Evolutionary conservation across 2,888 invertebrate genomes (phyloP).

Genomic region (Platycnemis pennipes): DNA sequence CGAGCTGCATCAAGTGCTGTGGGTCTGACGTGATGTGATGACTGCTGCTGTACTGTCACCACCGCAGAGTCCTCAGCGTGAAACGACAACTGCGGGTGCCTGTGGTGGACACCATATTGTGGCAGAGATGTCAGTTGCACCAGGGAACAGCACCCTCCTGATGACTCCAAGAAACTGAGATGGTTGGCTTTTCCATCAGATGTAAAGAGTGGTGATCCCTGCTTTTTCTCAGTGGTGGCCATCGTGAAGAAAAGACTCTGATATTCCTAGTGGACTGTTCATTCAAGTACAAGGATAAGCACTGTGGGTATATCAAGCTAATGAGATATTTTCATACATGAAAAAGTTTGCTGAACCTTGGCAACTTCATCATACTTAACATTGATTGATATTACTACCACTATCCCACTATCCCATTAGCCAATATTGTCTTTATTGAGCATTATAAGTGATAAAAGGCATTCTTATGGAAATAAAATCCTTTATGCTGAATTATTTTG

Average conservation of each 20-base stretch:
- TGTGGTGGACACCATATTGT: conserved; percentile 78
- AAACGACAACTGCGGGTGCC: conserved; percentile 77
- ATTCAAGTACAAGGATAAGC: conserved; percentile 49
- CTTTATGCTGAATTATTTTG: background rate
- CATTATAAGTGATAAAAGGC: conserved; percentile 41
- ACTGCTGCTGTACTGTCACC: conserved; percentile 56
- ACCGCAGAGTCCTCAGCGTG: conserved; percentile 82
- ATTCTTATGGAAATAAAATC: conserved; percentile 43
- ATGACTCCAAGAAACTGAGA: conserved; percentile 79
- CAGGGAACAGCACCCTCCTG: conserved; percentile 79
- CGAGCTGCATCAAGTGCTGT: conserved; percentile 62
- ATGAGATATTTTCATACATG: conserved; percentile 59
- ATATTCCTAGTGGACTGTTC: conserved; percentile 49
- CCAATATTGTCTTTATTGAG: conserved; percentile 30
- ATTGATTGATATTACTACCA: conserved; percentile 33
- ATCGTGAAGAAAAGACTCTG: conserved; percentile 57
- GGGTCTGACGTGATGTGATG: conserved; percentile 66
- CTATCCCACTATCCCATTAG: background rate
- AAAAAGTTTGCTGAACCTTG: conserved; percentile 47
- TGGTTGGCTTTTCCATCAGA: conserved; percentile 20
- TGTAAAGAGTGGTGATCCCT: conserved; percentile 48
- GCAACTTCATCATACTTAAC: conserved; percentile 41
- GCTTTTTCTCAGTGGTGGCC: conserved; percentile 46
- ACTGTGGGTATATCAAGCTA: conserved; percentile 35
- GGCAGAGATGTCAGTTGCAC: conserved; percentile 81